These are phyloP conservation scores for Drosophila bunnanda DNA, from an alignment of 2,888 invertebrate genomes.

Conservation along the genomic window DNA sequence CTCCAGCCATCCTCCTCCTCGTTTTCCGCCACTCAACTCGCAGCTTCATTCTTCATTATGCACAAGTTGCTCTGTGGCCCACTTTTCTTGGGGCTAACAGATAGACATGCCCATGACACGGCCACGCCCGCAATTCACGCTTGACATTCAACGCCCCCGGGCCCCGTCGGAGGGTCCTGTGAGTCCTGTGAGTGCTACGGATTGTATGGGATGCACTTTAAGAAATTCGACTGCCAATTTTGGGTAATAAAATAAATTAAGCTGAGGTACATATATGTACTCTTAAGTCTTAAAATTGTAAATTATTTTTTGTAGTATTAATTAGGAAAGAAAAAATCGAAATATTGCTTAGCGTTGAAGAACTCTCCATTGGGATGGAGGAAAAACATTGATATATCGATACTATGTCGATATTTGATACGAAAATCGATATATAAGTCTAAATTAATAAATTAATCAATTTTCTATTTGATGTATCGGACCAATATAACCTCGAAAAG, in stretches of 20 bases:
- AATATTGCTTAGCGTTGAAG: not conserved
- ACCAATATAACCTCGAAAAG: not conserved
- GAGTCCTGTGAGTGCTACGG: constrained; percentile 25
- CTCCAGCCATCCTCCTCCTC: not conserved
- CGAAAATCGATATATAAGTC: not conserved
- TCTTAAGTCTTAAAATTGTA: too few relatives aligned
- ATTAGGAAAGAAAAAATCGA: too few relatives aligned
- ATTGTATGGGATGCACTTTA: constrained; percentile 17
- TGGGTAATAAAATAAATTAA: not conserved
- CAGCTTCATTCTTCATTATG: constrained; percentile 42
- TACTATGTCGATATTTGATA: not conserved
- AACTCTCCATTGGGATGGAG: too few relatives aligned
- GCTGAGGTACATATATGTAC: too few relatives aligned
- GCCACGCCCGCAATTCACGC: constrained; percentile 43
- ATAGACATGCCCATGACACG: constrained; percentile 42
- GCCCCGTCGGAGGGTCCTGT: constrained; percentile 16
- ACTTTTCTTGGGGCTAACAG: constrained; percentile 34
- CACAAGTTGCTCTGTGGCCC: constrained; percentile 41
- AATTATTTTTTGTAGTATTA: too few relatives aligned
- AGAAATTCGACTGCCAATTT: not conserved
- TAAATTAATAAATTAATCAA: too few relatives aligned
- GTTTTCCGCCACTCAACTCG: constrained; percentile 18
- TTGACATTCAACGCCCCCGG: constrained; percentile 40
- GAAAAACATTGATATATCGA: not conserved
- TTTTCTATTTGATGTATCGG: not conserved